These are phyloP conservation scores for Pluvianellus socialis DNA, from an alignment of 2,113 vertebrate species.

Conservation along the genomic window DNA sequence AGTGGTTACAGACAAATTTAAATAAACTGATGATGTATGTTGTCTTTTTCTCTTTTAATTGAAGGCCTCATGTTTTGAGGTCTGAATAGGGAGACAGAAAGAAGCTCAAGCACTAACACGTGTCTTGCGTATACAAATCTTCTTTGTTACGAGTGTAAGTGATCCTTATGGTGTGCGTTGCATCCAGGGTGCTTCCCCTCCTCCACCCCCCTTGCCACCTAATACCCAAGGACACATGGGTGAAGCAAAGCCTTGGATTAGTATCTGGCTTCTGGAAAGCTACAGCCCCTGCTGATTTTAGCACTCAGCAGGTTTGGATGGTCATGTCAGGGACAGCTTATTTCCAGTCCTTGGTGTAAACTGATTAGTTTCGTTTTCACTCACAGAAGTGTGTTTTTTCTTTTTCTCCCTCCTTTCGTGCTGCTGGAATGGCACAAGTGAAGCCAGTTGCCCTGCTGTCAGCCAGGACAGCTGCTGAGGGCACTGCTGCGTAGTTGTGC, in stretches of 20 bases:
- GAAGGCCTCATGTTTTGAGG: neutral
- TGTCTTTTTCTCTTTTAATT: neutral
- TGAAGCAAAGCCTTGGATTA: conserved; percentile 54
- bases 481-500: neutral
- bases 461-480: neutral
- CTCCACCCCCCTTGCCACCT: neutral
- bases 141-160: neutral
- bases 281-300: conserved; percentile 7
- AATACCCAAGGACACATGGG: neutral
- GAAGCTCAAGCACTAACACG: neutral
- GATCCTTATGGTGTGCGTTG: accelerated
- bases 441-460: accelerated
- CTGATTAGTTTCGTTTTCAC: conserved; percentile 19
- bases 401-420: neutral
- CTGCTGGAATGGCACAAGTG: neutral
- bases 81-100: neutral
- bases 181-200: neutral
- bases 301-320: conserved; percentile 35
- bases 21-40: neutral
- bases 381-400: neutral
- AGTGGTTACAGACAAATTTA: neutral
- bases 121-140: neutral
- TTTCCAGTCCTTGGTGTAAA: conserved; percentile 1
- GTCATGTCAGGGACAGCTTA: neutral
- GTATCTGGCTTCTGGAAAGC: neutral